Evolutionary conservation across 2,797 vertebrate species (phyloP).

Genomic region (Oophaga sylvatica): DNA sequence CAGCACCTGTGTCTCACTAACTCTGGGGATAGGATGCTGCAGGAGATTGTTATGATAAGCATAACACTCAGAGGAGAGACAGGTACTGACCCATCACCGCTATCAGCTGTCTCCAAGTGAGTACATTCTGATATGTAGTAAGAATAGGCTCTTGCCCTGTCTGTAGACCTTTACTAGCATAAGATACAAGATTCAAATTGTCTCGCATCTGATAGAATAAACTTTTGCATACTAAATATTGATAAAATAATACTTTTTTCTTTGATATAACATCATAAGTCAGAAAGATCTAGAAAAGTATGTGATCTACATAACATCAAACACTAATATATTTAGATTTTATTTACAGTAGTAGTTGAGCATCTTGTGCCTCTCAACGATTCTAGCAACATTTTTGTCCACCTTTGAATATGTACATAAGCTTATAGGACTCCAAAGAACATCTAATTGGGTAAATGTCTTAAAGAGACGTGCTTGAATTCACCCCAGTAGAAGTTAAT

Average conservation of each 20-base stretch:
- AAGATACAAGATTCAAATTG: no score
- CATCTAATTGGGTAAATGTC: slow-evolving; percentile 73
- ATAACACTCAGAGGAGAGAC: no score
- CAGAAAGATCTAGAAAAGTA: slow-evolving; percentile 70
- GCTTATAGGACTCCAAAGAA: slow-evolving; percentile 71
- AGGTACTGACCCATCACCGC: no score
- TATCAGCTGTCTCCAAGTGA: no score
- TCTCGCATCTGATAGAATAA: slow-evolving; percentile 68
- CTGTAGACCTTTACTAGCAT: no score
- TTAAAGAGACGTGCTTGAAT: slow-evolving; percentile 74
- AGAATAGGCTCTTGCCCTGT: no score
- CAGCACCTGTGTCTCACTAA: no score
- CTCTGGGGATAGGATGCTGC: no score
- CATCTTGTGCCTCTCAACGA: slow-evolving; percentile 68
- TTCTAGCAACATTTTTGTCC: slow-evolving; percentile 72
- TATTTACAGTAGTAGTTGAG: slow-evolving; percentile 67
- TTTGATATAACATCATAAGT: slow-evolving; percentile 73
- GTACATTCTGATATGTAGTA: no score
- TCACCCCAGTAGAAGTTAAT: slow-evolving; percentile 75
- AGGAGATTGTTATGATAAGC: no score
- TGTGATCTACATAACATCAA: slow-evolving; percentile 65
- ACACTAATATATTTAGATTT: slow-evolving; percentile 72
- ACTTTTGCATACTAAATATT: slow-evolving; percentile 40
- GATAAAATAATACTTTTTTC: slow-evolving; percentile 46
- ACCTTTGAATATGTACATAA: slow-evolving; percentile 68